Evolutionary conservation across 2,888 invertebrate species (phyloP), one percentile per base, ranked within the genome.

Genomic region (Tromatobia lineatoria): DNA sequence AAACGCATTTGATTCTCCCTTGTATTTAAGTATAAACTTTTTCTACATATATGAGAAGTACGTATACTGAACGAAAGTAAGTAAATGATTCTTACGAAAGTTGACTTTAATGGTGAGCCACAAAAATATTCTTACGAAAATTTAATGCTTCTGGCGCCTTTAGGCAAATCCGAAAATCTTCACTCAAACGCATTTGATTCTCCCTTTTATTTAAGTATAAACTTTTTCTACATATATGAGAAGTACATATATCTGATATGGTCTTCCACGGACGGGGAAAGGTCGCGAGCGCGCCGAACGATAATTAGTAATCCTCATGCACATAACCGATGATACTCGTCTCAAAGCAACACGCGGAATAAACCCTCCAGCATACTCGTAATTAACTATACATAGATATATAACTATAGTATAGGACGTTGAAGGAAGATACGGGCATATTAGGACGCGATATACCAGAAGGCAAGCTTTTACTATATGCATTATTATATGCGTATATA

Each of bases 321-420:
- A 66, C 77, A 73, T 76, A 67, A 76, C 52, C 67, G 66, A 47
- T 34, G 69, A 69, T 59, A 18, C 67, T 57, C 59, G 67, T 69
- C 42, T 69, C 69, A 42, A 54, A 67, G 67, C 47, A 57, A 25
- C 73, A 61, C 73, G 29, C 59, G 73, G 54, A 77, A 77, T 69
- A 69, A 66, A 69, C 67, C 75, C 74, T 70, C 64, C 45, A 80
- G 80, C 83, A 75, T 71, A 52, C 75, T 67, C 80, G 76, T 82
- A 83, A 85, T 83, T 80, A 81, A 80, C 80, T 75, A 76, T 80
- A 71, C 29, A 77, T 69, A 80, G 74, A 82, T 66, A 66, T 73
- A 59, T 66, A 20, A 29, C 29, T 45, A 45, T 64, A 29, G 23
- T 59, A 61, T 34, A 23, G 71, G 25, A 76, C 54, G 57, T 52